Percentiles rank a stretch among this genome's conserved stretches.
Conservation (phyloP, 1,140 invertebrate species). For the Colletes gigas region DNA sequence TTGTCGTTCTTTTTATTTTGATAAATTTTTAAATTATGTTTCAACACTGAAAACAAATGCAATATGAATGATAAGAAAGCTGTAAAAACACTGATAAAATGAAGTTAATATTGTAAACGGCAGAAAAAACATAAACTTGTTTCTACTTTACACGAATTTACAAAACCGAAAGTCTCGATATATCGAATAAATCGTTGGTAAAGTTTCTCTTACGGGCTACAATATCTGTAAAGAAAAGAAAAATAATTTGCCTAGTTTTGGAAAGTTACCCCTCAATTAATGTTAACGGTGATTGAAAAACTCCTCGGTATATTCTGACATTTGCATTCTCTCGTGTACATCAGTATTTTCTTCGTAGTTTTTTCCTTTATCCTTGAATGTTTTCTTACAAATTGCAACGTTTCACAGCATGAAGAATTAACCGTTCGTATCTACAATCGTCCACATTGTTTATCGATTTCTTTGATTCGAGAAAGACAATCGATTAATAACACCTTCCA, state of each 20-base stretch:
- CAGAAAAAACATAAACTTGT: not conserved
- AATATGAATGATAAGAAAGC: slow-evolving; percentile 5
- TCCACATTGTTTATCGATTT: not conserved
- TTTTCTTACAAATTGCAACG: not conserved
- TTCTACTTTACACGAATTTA: not conserved
- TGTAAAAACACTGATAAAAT: not conserved
- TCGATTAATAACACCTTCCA: not conserved
- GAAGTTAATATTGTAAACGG: not conserved
- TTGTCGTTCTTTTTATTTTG: slow-evolving; percentile 2
- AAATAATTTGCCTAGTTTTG: not conserved
- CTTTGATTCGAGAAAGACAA: not conserved
- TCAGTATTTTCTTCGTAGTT: not conserved
- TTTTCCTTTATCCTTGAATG: not conserved
- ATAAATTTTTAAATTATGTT: slow-evolving; percentile 6
- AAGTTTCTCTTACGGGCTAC: not conserved
- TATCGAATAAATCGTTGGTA: not conserved
- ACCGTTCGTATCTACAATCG: not conserved
- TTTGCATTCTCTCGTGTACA: not conserved
- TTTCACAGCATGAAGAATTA: not conserved
- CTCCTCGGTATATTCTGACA: not conserved
- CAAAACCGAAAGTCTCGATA: not conserved
- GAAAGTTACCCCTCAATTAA: slow-evolving; percentile 11
- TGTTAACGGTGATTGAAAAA: not conserved
- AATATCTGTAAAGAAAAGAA: not conserved
- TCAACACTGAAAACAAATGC: slow-evolving; percentile 10